Conservation (phyloP, 1,140 invertebrate species). For the Stratiolaelaps scimitus region DNA sequence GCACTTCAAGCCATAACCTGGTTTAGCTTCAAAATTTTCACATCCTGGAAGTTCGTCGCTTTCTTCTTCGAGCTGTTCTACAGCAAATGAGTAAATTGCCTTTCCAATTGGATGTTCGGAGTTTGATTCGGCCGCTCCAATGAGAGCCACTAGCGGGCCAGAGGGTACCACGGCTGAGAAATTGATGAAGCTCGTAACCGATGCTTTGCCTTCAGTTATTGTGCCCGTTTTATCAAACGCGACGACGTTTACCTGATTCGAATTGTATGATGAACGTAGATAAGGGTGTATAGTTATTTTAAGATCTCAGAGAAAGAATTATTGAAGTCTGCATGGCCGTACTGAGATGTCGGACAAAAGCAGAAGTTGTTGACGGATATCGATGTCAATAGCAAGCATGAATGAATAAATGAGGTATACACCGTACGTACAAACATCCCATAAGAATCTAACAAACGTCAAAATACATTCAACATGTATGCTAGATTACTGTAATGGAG, state of each 20-base stretch:
- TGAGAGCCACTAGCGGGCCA: slow-evolving; percentile 49
- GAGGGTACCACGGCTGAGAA: slow-evolving; percentile 41
- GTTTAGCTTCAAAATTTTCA: neutral
- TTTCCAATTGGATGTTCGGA: slow-evolving; percentile 94
- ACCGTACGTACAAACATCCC: too few relatives aligned
- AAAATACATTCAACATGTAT: too few relatives aligned
- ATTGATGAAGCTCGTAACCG: slow-evolving; percentile 59
- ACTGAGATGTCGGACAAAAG: neutral
- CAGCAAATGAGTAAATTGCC: slow-evolving; percentile 80
- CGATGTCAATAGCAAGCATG: neutral
- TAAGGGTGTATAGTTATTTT: slow-evolving; percentile 8
- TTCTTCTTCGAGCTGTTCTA: slow-evolving; percentile 37
- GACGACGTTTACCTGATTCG: slow-evolving; percentile 62
- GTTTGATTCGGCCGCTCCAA: slow-evolving; percentile 78
- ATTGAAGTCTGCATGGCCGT: neutral
- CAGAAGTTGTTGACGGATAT: neutral
- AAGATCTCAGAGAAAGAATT: slow-evolving; percentile 22
- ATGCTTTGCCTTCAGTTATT: slow-evolving; percentile 76
- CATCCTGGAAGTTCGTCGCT: neutral
- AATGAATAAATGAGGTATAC: too few relatives aligned
- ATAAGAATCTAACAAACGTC: too few relatives aligned
- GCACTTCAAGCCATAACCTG: slow-evolving; percentile 10
- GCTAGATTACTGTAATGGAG: too few relatives aligned
- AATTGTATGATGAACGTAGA: slow-evolving; percentile 20
- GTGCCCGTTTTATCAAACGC: slow-evolving; percentile 99